Evolutionary conservation across 2,888 invertebrate genomes (phyloP).

Genomic region (Caradrina clavipalpis): DNA sequence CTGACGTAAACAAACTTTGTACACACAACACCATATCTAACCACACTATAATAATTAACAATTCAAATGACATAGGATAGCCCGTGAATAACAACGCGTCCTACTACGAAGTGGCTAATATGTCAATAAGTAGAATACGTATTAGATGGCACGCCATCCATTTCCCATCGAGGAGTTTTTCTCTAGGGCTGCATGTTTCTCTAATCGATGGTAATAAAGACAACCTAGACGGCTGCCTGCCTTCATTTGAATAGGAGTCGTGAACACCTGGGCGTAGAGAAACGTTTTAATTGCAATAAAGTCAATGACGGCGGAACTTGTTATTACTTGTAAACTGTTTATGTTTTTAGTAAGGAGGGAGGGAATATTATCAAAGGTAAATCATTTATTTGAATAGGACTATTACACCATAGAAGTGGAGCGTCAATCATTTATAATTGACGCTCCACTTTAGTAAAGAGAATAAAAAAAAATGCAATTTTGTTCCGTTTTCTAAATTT

Average conservation of each 20-base stretch:
- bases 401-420: constrained; percentile 1
- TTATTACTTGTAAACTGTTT: not conserved
- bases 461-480: not conserved
- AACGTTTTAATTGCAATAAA: constrained; percentile 6
- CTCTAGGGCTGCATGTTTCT: constrained; percentile 18
- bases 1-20: constrained; percentile 18
- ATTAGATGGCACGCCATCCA: constrained; percentile 42
- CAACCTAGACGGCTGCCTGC: constrained; percentile 5
- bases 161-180: constrained; percentile 43
- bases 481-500: not conserved
- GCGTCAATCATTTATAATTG: too few relatives aligned
- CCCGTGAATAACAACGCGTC: not conserved
- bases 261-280: constrained; percentile 26
- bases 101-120: constrained; percentile 33
- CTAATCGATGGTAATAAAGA: constrained; percentile 51
- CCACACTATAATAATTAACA: constrained; percentile 34
- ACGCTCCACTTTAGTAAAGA: too few relatives aligned
- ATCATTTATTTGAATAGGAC: constrained; percentile 6
- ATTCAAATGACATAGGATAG: constrained; percentile 33
- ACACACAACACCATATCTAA: not conserved
- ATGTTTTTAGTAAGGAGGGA: not conserved
- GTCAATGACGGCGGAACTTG: not conserved
- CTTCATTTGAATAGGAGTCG: constrained; percentile 30
- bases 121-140: constrained; percentile 43
- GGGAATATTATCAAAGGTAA: not conserved